A percentile compares a stretch with the other conserved stretches of the same genome.
These are phyloP conservation scores for Echiichthys vipera DNA, from an alignment of 2,797 vertebrate species.

Conservation along the genomic window DNA sequence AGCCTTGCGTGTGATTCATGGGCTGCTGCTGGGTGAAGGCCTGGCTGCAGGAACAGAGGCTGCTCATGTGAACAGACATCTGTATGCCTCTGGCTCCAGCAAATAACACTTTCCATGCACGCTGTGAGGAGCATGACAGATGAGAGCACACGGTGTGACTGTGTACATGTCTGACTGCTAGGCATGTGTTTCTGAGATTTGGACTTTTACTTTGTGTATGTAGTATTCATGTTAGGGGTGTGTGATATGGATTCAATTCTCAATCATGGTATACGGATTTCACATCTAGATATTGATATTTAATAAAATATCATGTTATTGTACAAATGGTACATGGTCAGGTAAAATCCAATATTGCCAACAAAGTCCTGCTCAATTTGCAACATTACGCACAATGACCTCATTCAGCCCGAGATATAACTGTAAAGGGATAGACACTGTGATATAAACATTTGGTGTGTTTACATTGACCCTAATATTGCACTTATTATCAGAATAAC, in stretches of 20 bases:
- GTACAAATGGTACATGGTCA: neutral
- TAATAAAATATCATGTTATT: neutral
- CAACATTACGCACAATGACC: neutral
- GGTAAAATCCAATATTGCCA: neutral
- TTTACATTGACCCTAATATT: too few species aligned
- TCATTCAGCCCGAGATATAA: neutral
- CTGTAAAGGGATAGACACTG: neutral
- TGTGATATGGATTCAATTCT: neutral
- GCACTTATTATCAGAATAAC: too few species aligned
- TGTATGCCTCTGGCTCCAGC: slow-evolving; percentile 54
- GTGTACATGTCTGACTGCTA: slow-evolving; percentile 22
- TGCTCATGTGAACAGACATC: slow-evolving; percentile 64
- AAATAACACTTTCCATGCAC: slow-evolving; percentile 66
- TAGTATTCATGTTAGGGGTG: neutral
- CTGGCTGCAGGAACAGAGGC: slow-evolving; percentile 48
- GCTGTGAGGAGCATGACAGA: slow-evolving; percentile 43
- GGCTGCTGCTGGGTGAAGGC: slow-evolving; percentile 48
- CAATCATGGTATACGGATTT: neutral
- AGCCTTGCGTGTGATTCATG: slow-evolving; percentile 60
- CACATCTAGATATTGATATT: neutral
- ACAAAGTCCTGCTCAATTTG: neutral
- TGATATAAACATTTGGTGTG: neutral
- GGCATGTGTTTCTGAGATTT: slow-evolving; percentile 15
- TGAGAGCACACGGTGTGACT: slow-evolving; percentile 22
- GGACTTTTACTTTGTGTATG: neutral